Base-by-base conservation (phyloP, 2,797 vertebrate species). In the Chrosomus eos region DNA sequence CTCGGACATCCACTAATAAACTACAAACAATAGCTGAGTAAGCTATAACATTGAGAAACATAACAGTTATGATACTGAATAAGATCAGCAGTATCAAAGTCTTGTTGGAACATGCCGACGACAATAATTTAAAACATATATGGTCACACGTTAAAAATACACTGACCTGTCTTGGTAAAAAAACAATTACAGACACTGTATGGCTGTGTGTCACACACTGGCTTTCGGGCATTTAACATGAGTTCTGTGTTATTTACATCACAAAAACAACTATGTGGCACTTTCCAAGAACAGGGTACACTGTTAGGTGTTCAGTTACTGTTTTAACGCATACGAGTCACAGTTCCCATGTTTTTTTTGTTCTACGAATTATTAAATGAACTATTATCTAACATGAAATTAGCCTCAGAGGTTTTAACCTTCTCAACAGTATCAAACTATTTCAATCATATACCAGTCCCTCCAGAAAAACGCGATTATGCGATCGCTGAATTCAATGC, bases 81-180 rank as follows among this genome's bases (percentile, higher is more conserved):
- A 48, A 45, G 62, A 76, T 58, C 8, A 38, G 38, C 74, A 85
- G 83, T 85, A 62, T 85, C 75, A 84, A 71, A 43, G 83, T 84
- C 75, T 53, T 77, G 36, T 19, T 78, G 66, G 62, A 67, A 76
- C 48, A 84, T 6, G 26, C 68, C 10, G 28, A 72, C 16, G 28
- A 16, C 53, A 62, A 36, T 85, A 72, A 85, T 80, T 85, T 80
- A 80, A 83, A 71, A 60, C 38, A 77, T 40, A 78, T 60, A 33
- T 53, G 71, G 31, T 67, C 4, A 45, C 82, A 77, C 36, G 9
- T 45, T 58, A 33, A 75, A 33, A 70, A 38, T 31, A 48, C 36
- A n/a, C 66, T 60, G 58, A 71, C 5, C 53, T 31, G 36, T 53
- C 28, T 21, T 48, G 62, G 38, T 83, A 84, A 70, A 79, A 71